These are phyloP conservation scores for Mesitornis unicolor DNA, from an alignment of 2,113 vertebrate genomes.

Conservation along the genomic window DNA sequence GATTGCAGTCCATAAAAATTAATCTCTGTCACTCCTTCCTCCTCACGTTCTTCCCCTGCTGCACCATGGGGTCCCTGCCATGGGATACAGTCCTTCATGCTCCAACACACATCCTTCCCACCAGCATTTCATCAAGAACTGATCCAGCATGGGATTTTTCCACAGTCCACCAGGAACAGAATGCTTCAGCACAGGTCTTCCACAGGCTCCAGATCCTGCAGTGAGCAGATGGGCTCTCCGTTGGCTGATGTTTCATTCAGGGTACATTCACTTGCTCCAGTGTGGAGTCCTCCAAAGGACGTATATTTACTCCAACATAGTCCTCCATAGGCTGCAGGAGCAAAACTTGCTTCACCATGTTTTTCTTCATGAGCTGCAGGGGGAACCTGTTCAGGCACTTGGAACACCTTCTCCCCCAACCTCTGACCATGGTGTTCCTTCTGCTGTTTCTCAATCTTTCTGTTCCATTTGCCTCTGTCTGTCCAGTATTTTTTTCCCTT, in stretches of 20 bases:
- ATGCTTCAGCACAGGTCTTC: background rate
- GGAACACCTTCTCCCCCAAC: background rate
- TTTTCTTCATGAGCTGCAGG: background rate
- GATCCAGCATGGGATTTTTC: background rate
- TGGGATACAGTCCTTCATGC: background rate
- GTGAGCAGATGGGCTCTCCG: too few relatives aligned
- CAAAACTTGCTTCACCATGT: background rate
- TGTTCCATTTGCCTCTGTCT: background rate
- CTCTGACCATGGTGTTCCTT: rapidly evolving
- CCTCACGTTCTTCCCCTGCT: background rate
- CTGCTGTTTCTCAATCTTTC: background rate
- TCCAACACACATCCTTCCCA: background rate
- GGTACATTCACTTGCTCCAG: background rate
- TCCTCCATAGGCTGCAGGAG: rapidly evolving
- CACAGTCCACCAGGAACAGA: background rate
- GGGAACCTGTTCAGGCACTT: background rate
- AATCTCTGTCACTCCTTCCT: background rate
- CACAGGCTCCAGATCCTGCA: background rate
- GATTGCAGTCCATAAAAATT: background rate
- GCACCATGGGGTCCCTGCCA: background rate
- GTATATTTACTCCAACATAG: background rate
- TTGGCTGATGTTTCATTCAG: background rate
- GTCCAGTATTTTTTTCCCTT: background rate
- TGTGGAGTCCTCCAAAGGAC: rapidly evolving
- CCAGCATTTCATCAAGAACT: background rate